Conservation (phyloP, 2,797 vertebrate genomes). For the Poecilia picta region DNA sequence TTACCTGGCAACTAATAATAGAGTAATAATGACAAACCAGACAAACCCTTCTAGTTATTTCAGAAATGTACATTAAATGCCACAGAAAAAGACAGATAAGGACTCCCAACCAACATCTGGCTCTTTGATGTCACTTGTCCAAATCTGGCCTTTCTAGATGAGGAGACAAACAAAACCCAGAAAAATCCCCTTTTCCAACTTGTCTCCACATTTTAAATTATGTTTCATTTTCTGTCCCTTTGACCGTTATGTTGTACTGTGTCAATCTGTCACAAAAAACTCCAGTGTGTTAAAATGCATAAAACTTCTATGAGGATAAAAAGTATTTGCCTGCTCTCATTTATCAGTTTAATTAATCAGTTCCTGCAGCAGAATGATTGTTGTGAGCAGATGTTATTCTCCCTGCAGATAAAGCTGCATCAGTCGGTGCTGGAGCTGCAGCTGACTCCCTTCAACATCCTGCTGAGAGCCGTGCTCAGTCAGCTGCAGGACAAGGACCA, state of each 20-base stretch:
- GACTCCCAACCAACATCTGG: not conserved
- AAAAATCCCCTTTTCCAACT: not conserved
- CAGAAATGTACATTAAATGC: not conserved
- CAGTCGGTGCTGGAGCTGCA: constrained; percentile 92
- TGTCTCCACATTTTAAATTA: not conserved
- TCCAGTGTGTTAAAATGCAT: not conserved
- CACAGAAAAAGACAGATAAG: not conserved
- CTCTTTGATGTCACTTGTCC: not conserved
- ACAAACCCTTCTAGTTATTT: not conserved
- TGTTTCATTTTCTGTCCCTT: not conserved
- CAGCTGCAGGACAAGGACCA: constrained; percentile 96
- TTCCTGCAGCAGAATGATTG: not conserved
- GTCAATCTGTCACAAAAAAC: not conserved
- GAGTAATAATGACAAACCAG: not conserved
- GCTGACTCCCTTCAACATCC: constrained; percentile 90
- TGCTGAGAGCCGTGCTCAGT: constrained; percentile 89
- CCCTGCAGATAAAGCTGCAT: constrained; percentile 91
- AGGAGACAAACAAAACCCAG: not conserved
- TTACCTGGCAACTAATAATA: not conserved
- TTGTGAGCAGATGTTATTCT: not conserved
- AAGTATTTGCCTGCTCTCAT: not conserved
- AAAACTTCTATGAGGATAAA: not conserved
- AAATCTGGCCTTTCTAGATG: not conserved
- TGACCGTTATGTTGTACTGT: not conserved
- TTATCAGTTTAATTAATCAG: not conserved